Conservation (phyloP, 2,888 invertebrate genomes). For the Poecilobothrus nobilitatus region DNA sequence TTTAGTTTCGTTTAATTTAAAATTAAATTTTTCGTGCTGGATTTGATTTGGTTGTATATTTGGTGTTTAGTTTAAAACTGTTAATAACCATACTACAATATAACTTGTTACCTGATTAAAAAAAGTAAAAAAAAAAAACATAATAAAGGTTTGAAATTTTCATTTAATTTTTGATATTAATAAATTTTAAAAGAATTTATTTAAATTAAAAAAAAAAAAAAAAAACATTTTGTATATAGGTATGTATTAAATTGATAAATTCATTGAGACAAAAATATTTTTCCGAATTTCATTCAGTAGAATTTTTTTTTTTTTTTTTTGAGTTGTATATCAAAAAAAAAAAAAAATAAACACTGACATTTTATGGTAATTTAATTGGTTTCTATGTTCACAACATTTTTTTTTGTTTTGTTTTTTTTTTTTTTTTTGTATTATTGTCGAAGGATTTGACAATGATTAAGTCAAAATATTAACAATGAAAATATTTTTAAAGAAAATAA, state of each 20-base stretch:
- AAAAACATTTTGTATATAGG: not conserved
- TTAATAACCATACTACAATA: not conserved
- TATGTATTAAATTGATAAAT: not conserved
- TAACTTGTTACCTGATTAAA: not conserved
- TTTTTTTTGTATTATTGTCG: not conserved
- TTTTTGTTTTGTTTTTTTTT: not conserved
- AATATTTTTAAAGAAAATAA: too few relatives aligned
- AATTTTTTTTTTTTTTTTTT: not conserved
- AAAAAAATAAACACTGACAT: not conserved
- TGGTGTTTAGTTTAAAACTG: not conserved
- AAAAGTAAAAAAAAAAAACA: not conserved
- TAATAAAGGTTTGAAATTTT: not conserved
- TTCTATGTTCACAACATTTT: not conserved
- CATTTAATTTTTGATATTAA: not conserved
- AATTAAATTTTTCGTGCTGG: too few relatives aligned
- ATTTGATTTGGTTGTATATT: too few relatives aligned
- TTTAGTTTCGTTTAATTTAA: too few relatives aligned
- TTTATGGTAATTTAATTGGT: not conserved
- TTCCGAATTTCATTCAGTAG: not conserved
- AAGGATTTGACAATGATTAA: not conserved
- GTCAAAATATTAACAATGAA: not conserved
- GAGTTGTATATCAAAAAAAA: too few relatives aligned
- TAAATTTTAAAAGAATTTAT: not conserved
- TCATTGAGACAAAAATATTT: not conserved
- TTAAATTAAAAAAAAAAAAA: not conserved